Evolutionary conservation across 1,140 invertebrate genomes (phyloP).

Genomic region (Augochlora pura): DNA sequence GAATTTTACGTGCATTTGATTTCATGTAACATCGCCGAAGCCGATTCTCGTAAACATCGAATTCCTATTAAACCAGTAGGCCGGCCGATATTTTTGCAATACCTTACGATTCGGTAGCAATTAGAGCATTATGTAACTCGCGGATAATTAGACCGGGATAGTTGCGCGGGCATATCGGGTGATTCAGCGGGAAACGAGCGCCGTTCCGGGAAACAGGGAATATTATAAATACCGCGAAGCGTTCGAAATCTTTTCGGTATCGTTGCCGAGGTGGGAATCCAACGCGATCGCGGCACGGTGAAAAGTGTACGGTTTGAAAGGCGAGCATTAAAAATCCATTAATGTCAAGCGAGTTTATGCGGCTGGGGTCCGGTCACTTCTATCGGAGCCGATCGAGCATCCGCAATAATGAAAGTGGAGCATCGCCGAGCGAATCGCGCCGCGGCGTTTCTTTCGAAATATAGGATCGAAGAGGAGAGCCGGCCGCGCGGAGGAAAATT

Average conservation of each 20-base stretch:
- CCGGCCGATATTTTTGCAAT: not conserved
- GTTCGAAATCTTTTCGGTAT: not conserved
- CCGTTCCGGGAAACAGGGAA: not conserved
- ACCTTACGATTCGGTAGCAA: not conserved
- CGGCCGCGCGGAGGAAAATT: not conserved
- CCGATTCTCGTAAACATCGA: too few species aligned
- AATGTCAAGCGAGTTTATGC: not conserved
- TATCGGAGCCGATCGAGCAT: not conserved
- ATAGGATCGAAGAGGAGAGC: not conserved
- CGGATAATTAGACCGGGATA: not conserved
- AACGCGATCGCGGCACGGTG: not conserved
- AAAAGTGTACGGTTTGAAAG: not conserved
- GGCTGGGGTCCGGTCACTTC: not conserved
- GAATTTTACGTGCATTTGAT: too few species aligned
- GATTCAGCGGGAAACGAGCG: too few species aligned
- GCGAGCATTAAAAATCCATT: constrained; percentile 1
- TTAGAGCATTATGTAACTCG: not conserved
- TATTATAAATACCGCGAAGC: too few species aligned
- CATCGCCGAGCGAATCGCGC: not conserved
- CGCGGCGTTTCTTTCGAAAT: not conserved
- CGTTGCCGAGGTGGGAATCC: not conserved
- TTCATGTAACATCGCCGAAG: too few species aligned
- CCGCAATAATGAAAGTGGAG: constrained; percentile 15
- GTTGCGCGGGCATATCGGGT: not conserved
- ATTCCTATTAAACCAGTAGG: too few species aligned